Conservation (phyloP, 2,888 invertebrate genomes). For the Pristionchus arcanus region DNA sequence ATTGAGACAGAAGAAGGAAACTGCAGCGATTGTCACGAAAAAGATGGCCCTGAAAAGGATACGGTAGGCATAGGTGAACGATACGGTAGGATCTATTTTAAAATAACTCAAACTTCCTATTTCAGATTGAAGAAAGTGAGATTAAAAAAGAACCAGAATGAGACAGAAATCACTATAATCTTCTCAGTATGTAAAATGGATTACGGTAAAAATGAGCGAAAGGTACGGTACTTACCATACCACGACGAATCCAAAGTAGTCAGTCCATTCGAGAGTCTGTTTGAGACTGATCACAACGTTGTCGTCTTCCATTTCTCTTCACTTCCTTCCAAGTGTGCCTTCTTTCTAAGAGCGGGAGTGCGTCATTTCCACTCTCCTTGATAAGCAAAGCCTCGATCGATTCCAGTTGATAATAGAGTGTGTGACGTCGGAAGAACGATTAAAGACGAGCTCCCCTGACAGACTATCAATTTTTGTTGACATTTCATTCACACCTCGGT, state of each 20-base stretch:
- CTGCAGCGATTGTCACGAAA: not conserved
- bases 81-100: not conserved
- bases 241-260: slow-evolving; percentile 42
- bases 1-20: slow-evolving; percentile 52
- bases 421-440: slow-evolving; percentile 14
- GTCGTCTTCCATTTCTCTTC: not conserved
- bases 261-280: not conserved
- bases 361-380: not conserved
- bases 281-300: not conserved
- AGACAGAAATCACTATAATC: not conserved
- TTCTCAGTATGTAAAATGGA: not conserved
- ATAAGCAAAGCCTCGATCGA: not conserved
- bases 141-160: too few species aligned
- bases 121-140: too few species aligned
- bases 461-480: not conserved
- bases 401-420: not conserved
- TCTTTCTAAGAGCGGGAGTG: not conserved
- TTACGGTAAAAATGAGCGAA: not conserved
- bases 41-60: slow-evolving; percentile 39
- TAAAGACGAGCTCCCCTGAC: not conserved
- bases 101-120: not conserved
- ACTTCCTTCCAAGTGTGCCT: not conserved
- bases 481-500: not conserved
- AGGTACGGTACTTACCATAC: slow-evolving; percentile 39
- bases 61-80: not conserved